Base-by-base conservation (phyloP, 2,113 vertebrate species). In the Misgurnus anguillicaudatus region DNA sequence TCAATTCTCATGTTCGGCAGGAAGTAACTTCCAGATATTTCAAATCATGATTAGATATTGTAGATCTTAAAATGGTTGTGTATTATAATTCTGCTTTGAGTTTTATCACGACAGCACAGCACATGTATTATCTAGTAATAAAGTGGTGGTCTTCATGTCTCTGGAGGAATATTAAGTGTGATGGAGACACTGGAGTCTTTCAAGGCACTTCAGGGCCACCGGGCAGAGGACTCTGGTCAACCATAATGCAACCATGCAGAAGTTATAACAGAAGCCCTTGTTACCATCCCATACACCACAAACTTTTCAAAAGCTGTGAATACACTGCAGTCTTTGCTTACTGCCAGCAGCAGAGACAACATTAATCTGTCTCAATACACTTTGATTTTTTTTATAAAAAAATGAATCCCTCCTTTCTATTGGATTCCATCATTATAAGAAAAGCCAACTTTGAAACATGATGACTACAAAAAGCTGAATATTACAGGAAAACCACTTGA, bases 151-250 rank as follows among this genome's bases (percentile, higher is more conserved):
- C 14, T 68, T 60, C 19, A 65, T 36, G n/a, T 70, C 65, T 21
- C 77, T 84, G 67, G 61, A 78, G 78, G 88, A 91, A 93, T 91
- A 91, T 84, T 87, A 89, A 91, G 85, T 85, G 83, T 73, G 48
- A 63, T 51, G 2, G 19, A 82, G 82, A 93, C 91, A 92, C 85
- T 88, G 88, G 84, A 64, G 82, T 84, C 90, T 90, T 92, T 93
- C 86, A 92, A 85, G 62, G 68, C 65, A 80, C 73, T 47, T 51
- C 47, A 66, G 82, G 74, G 76, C 72, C 41, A 66, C 63, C 57
- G 85, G 85, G 77, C 86, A 83, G 83, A 79, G 86, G 82, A 89
- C 84, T 76, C 71, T 80, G 79, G 83, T 82, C 83, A 77, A 48
- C 78, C 80, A 87, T 90, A 88, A 88, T 86, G 73, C 77, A 71